phyloP scores from a whole-genome alignment of 2,113 vertebrate species.

The Bothrops jararaca region DNA sequence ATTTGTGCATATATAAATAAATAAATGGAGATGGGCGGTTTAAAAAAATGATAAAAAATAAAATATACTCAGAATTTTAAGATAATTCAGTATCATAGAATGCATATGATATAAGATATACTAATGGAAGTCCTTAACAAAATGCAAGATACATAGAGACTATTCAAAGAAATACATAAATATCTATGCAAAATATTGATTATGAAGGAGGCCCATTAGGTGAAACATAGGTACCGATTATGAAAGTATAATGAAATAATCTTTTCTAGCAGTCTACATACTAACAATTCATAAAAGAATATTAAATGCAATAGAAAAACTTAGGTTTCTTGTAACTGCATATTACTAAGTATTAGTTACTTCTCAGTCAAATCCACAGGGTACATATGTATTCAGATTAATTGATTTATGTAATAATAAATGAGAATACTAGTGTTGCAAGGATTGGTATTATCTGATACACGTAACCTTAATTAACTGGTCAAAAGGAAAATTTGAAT shows the following conservation, averaged over 20 bases:
- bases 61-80: neutral
- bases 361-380: conserved; percentile 63
- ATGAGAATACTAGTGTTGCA: conserved; percentile 11
- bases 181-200: conserved; percentile 10
- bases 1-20: neutral
- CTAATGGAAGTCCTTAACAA: neutral
- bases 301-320: conserved; percentile 62
- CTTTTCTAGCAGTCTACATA: conserved; percentile 48
- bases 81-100: neutral
- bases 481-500: neutral
- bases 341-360: conserved; percentile 57
- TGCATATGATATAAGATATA: neutral
- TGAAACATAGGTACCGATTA: conserved; percentile 58
- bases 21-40: neutral
- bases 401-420: conserved; percentile 54
- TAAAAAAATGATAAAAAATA: neutral
- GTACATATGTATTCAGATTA: conserved; percentile 44
- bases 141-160: neutral
- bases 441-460: conserved; percentile 38
- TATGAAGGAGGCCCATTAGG: conserved; percentile 32
- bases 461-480: neutral
- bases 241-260: conserved; percentile 63
- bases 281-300: conserved; percentile 68
- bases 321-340: conserved; percentile 64
- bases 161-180: neutral